Conservation (phyloP, 1,140 invertebrate species). For the Drosophila azteca region DNA sequence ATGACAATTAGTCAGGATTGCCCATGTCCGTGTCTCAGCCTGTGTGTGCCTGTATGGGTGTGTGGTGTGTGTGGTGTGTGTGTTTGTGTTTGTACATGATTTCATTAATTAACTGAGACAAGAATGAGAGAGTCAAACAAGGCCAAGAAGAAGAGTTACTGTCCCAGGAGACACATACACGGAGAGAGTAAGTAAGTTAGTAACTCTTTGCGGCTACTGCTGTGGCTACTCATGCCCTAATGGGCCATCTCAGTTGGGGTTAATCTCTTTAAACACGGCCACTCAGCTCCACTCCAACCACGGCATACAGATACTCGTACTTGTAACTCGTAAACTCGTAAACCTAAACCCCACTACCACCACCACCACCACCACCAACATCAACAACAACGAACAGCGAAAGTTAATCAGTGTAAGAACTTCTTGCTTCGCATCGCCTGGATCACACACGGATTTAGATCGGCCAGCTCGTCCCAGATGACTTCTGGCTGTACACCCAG, state of each 20-base stretch:
- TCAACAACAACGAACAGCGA: not conserved
- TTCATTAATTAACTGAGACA: constrained; percentile 45
- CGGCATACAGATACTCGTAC: constrained; percentile 1
- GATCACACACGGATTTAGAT: constrained; percentile 43
- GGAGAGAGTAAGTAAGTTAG: constrained; percentile 7
- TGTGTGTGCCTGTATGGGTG: constrained; percentile 10
- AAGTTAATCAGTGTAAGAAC: constrained; percentile 13
- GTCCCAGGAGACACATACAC: constrained; percentile 10
- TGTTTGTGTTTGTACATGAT: constrained; percentile 23
- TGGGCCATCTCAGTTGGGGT: not conserved
- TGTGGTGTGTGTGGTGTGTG: constrained; percentile 30
- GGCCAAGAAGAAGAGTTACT: constrained; percentile 23
- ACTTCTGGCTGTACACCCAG: constrained; percentile 53
- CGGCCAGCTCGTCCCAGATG: constrained; percentile 67
- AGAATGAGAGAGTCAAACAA: constrained; percentile 22
- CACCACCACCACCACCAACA: not conserved
- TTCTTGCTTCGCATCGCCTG: constrained; percentile 18
- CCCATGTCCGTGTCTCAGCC: constrained; percentile 35
- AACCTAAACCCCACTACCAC: not conserved
- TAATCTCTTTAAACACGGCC: not conserved
- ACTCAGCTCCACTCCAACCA: constrained; percentile 5
- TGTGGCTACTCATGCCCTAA: not conserved
- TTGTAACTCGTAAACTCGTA: no score
- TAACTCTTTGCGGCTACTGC: no score
- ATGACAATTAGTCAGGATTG: constrained; percentile 60